Percentiles rank a stretch among this genome's conserved stretches.
phyloP scores from a whole-genome alignment of 2,797 vertebrate genomes.

The Nyctibius grandis region DNA sequence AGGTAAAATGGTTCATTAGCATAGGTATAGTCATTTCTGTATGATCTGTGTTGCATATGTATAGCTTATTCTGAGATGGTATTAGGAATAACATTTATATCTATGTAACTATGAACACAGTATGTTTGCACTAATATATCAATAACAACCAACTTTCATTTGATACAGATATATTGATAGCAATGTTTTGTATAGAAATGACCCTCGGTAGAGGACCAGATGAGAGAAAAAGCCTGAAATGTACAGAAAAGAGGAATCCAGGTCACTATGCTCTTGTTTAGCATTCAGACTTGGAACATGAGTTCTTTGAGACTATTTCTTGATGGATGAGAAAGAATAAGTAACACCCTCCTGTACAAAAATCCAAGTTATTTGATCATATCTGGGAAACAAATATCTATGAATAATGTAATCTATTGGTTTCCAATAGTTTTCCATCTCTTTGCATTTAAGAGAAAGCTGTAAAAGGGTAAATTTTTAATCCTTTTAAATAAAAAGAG shows the following conservation, averaged over 20 bases:
- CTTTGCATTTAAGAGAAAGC: background rate
- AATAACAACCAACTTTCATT: background rate
- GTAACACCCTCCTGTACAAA: rapidly evolving
- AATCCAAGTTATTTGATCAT: background rate
- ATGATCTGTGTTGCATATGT: background rate
- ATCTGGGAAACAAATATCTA: background rate
- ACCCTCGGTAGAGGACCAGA: background rate
- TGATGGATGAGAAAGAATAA: background rate
- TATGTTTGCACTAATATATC: background rate
- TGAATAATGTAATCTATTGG: background rate
- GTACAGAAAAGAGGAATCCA: background rate
- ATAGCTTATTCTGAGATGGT: background rate
- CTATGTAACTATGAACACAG: background rate
- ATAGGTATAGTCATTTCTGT: background rate
- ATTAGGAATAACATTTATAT: background rate
- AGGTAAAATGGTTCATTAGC: conserved; percentile 15
- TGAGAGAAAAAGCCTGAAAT: background rate
- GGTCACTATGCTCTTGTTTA: background rate
- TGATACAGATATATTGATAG: background rate
- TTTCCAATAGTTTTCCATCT: background rate
- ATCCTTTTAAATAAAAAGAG: background rate
- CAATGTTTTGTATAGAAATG: background rate
- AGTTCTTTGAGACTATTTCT: background rate
- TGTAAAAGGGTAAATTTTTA: background rate
- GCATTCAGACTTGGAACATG: background rate